A percentile compares a stretch with the other conserved stretches of the same genome.
These are phyloP conservation scores for Loris lydekkerianus DNA, from an alignment of 2,797 vertebrate genomes.

Conservation along the genomic window DNA sequence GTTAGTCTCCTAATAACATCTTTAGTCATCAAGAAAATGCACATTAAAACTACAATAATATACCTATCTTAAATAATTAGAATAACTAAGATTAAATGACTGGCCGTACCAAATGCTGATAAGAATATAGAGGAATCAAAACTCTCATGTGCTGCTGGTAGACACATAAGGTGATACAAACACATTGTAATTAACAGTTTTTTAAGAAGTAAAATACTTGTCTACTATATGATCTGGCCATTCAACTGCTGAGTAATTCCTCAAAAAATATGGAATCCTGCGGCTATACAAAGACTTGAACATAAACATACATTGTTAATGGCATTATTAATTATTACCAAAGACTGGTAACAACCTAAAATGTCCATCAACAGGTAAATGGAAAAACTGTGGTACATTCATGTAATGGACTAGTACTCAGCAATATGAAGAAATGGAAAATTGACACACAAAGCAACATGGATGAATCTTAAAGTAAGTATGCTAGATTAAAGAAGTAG, in stretches of 20 bases:
- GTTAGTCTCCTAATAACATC: too few species aligned
- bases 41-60: slow-evolving; percentile 23
- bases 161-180: background rate
- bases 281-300: background rate
- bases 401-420: background rate
- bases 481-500: background rate
- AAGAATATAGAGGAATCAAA: background rate
- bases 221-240: background rate
- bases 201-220: background rate
- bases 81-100: background rate
- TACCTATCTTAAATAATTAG: background rate
- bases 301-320: background rate
- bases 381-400: background rate
- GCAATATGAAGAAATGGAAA: background rate
- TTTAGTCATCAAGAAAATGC: background rate
- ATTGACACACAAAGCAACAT: background rate
- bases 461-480: background rate
- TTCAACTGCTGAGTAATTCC: background rate
- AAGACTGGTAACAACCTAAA: slow-evolving; percentile 39
- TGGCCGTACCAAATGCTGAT: background rate
- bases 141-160: background rate
- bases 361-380: background rate
- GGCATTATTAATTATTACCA: background rate
- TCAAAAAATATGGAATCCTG: background rate
- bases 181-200: background rate